Conservation (phyloP, 2,888 invertebrate species). For the Eretmocerus hayati region DNA sequence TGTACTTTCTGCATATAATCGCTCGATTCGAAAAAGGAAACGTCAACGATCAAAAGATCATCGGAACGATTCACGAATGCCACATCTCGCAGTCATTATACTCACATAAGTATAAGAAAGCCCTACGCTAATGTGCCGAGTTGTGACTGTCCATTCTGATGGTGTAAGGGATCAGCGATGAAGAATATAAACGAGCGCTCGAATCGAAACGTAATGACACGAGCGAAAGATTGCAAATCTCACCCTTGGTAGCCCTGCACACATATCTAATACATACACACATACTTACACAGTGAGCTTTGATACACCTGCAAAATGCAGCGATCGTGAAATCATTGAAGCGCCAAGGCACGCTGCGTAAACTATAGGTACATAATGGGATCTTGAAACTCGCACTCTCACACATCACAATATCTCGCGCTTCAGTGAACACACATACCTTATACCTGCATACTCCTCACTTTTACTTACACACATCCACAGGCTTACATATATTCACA, state of each 20-base stretch:
- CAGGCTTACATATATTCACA: too few species aligned
- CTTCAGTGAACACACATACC: too few species aligned
- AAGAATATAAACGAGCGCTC: neutral
- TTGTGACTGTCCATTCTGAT: too few species aligned
- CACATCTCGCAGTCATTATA: neutral
- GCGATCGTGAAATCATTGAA: conserved; percentile 14
- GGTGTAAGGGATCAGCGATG: too few species aligned
- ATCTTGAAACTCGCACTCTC: too few species aligned
- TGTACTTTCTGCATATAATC: neutral
- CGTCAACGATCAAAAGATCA: neutral
- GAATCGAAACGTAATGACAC: neutral
- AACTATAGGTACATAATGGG: too few species aligned
- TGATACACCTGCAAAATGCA: neutral
- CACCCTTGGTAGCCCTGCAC: too few species aligned
- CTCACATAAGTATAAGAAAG: neutral
- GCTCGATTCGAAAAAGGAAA: neutral
- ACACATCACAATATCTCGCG: too few species aligned
- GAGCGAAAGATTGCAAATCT: neutral
- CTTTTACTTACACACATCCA: too few species aligned
- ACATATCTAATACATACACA: too few species aligned
- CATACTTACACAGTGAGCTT: too few species aligned
- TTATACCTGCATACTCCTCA: too few species aligned
- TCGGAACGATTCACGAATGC: neutral
- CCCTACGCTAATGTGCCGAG: neutral
- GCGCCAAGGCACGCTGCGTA: conserved; percentile 3